Conservation (phyloP, 2,113 vertebrate species). For the Candoia aspera region DNA sequence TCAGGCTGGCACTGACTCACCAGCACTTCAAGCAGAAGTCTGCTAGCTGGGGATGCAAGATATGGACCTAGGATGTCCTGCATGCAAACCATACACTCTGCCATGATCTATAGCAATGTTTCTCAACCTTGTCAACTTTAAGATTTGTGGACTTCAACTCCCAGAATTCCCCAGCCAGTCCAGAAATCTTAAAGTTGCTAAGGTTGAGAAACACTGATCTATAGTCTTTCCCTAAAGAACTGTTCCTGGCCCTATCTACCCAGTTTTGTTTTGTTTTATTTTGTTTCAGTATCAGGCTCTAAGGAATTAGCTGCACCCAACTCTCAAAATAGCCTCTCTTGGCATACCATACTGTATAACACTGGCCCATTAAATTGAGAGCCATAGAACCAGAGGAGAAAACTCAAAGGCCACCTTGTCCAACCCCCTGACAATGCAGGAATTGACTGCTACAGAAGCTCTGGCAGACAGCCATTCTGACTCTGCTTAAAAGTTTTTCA, state of each 20-base stretch:
- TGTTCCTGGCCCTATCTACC: not conserved
- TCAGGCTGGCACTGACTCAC: not conserved
- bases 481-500: not conserved
- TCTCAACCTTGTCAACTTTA: too few relatives aligned
- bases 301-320: not conserved
- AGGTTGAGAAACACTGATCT: too few relatives aligned
- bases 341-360: too few relatives aligned
- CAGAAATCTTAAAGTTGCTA: too few relatives aligned
- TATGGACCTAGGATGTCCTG: too few relatives aligned
- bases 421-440: not conserved
- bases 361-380: not conserved
- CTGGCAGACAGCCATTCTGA: not conserved
- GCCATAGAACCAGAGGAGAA: not conserved
- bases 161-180: too few relatives aligned
- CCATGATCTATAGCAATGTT: not conserved
- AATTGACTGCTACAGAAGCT: not conserved
- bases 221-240: not conserved
- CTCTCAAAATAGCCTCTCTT: not conserved
- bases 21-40: not conserved
- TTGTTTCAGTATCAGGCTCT: not conserved
- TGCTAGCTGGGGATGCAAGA: not conserved
- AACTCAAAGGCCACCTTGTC: not conserved
- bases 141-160: too few relatives aligned
- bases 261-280: conserved; percentile 2
- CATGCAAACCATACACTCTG: not conserved